Percentiles rank a stretch among this genome's conserved stretches.
phyloP scores from a whole-genome alignment of 2,888 invertebrate species.

The Thera obeliscata region DNA sequence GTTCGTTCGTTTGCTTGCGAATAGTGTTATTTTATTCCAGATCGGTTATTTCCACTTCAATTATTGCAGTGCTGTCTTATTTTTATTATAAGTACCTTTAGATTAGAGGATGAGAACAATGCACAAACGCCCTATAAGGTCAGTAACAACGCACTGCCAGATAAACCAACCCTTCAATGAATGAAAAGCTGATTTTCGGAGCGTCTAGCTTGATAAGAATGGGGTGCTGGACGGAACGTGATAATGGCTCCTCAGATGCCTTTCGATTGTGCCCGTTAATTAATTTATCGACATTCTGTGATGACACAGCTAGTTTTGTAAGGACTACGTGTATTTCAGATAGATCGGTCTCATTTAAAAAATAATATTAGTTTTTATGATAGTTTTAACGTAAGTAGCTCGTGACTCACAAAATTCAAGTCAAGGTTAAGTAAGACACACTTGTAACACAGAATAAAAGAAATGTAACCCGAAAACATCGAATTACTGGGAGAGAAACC shows the following conservation, averaged over 20 bases:
- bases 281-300: slow-evolving; percentile 47
- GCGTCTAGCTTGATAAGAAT: slow-evolving; percentile 65
- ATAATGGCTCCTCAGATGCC: slow-evolving; percentile 55
- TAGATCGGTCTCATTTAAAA: neutral
- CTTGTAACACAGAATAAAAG: slow-evolving; percentile 24
- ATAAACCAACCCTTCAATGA: slow-evolving; percentile 73
- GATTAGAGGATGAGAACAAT: slow-evolving; percentile 9
- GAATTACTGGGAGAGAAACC: slow-evolving; percentile 47
- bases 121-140: slow-evolving; percentile 42
- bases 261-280: slow-evolving; percentile 60
- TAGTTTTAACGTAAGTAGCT: neutral
- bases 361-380: neutral
- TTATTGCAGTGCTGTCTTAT: neutral
- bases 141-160: slow-evolving; percentile 58
- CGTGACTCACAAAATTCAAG: neutral
- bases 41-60: no score
- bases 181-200: slow-evolving; percentile 75
- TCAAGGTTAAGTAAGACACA: no score
- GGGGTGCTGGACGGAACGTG: slow-evolving; percentile 60
- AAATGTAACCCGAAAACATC: slow-evolving; percentile 46
- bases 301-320: slow-evolving; percentile 5
- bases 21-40: no score
- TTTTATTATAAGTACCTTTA: neutral
- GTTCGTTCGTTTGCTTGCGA: slow-evolving; percentile 3
- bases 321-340: neutral